Conservation (phyloP, 2,113 vertebrate species). For the Crotalus horridus region DNA sequence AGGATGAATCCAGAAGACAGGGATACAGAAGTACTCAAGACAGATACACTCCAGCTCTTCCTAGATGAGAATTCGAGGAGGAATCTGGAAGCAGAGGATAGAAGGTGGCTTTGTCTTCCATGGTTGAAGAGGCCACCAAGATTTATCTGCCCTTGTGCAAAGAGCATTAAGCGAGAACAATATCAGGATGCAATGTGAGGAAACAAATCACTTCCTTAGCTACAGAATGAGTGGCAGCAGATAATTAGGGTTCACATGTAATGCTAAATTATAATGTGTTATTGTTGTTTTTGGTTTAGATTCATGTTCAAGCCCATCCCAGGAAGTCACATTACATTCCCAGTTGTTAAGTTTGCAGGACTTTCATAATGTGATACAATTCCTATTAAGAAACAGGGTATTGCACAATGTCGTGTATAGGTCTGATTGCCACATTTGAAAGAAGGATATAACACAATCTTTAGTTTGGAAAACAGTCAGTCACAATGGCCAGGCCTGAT, state of each 20-base stretch:
- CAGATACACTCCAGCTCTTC: neutral
- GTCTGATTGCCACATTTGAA: neutral
- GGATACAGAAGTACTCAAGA: neutral
- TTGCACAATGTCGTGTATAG: neutral
- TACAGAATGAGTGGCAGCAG: neutral
- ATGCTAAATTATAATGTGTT: neutral
- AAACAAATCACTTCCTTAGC: neutral
- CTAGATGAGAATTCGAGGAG: neutral
- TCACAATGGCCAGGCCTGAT: neutral
- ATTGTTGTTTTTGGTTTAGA: neutral
- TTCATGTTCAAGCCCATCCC: neutral
- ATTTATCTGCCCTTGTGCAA: neutral
- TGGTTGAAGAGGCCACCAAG: neutral
- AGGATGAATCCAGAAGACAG: neutral
- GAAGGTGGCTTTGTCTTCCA: neutral
- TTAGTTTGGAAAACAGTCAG: neutral
- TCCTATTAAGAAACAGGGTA: neutral
- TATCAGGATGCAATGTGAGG: neutral
- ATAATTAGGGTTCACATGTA: neutral
- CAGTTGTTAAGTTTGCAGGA: conserved; percentile 30
- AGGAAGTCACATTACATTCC: neutral
- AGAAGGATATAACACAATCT: neutral
- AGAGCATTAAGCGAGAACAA: neutral
- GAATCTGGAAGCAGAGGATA: neutral
- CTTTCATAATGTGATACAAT: conserved; percentile 15